A percentile compares a stretch with the other conserved stretches of the same genome.
Evolutionary conservation across 2,797 vertebrate species (phyloP).

Genomic region (Tangara arthus): DNA sequence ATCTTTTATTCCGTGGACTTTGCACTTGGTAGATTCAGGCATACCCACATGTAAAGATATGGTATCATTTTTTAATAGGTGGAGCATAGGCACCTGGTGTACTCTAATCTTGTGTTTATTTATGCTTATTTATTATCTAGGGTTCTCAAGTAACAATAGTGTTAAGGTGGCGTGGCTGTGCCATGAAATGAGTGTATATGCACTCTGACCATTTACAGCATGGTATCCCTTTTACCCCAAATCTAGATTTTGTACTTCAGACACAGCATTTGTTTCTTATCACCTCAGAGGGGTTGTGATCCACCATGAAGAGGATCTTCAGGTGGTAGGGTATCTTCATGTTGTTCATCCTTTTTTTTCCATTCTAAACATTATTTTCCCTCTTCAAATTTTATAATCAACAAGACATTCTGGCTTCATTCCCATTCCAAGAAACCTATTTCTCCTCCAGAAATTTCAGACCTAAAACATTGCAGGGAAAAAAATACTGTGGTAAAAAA

Average conservation of each 20-base stretch:
- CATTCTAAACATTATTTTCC: background rate
- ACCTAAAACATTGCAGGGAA: background rate
- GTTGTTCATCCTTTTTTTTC: background rate
- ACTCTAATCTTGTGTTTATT: conserved; percentile 10
- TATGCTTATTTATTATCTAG: background rate
- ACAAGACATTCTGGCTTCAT: background rate
- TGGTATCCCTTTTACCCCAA: background rate
- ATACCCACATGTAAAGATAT: background rate
- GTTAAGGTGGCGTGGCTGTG: fast-evolving
- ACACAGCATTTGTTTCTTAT: background rate
- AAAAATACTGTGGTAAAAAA: background rate
- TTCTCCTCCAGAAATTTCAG: background rate
- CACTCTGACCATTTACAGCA: background rate
- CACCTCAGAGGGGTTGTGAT: background rate
- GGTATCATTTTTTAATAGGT: background rate
- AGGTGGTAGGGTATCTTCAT: background rate
- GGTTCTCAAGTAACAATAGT: background rate
- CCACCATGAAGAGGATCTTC: background rate
- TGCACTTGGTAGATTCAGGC: background rate
- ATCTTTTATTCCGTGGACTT: background rate
- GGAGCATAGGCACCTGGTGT: background rate
- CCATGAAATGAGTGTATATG: background rate
- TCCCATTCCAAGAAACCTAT: background rate
- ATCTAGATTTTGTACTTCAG: background rate
- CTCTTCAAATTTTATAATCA: background rate